Evolutionary conservation across 2,888 invertebrate species (phyloP), one percentile per base, ranked within the genome.

Genomic region (Diloba caeruleocephala): DNA sequence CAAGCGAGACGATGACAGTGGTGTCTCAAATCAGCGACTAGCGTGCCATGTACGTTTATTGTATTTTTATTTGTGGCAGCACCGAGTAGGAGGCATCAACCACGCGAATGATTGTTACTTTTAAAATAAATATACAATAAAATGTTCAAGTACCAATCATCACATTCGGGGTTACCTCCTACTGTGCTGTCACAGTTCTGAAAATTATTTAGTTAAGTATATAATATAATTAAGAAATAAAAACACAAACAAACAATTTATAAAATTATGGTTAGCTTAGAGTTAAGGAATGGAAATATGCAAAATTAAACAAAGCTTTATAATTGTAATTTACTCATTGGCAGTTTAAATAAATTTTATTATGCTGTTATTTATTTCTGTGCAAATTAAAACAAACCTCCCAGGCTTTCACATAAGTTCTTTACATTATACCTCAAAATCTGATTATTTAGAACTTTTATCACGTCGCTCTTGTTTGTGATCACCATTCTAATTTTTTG

Each of bases 21-120:
- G 91, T 90, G 90, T 84, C 78, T 91, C 92, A 93, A 91, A 92
- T 91, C 92, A 92, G 87, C 92, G 93, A 85, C 92, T 81, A 87
- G 89, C 81, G 82, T 89, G 88, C 91, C 92, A 75, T 89, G 89
- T 92, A 92, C 88, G 82, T 87, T 89, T 84, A 84, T 73, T 67
- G 74, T 58, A 65, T 68, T 77, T 81, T 84, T 82, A 77, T 71
- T 60, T 84, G 85, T 87, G 92, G 93, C 92, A 92, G 81, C 87
- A 89, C 84, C 57, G 74, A 92, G 90, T 91, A 92, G 91, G 82
- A 92, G 86, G 75, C 52, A 55, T 55, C 41, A 55, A 68, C 82
- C 85, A 59, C 86, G 82, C 84, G 81, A 76, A 87, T 84, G 87
- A 88, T 88, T 84, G 88, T 88, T 90, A 86, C 91, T 90, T 65